Percentiles rank a stretch among this genome's conserved stretches.
phyloP scores from a whole-genome alignment of 2,113 vertebrate species.

The Eulacestoma nigropectus region DNA sequence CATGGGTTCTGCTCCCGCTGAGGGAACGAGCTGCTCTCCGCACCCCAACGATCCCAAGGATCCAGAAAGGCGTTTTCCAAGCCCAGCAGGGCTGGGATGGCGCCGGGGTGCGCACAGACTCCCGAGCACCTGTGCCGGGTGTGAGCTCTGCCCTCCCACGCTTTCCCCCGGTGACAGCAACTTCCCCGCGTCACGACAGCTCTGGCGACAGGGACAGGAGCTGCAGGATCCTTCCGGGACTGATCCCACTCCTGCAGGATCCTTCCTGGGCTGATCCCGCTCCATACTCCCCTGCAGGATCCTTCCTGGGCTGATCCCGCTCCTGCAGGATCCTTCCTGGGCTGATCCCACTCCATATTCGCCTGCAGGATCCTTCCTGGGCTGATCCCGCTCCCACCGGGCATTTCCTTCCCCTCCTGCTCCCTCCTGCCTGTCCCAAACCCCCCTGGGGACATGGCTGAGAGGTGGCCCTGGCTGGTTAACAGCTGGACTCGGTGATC shows the following conservation, averaged over 20 bases:
- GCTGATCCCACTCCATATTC: neutral
- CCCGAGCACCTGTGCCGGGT: neutral
- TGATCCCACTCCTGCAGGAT: no score
- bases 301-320: neutral
- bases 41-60: neutral
- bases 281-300: neutral
- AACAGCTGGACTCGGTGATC: neutral
- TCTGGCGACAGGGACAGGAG: no score
- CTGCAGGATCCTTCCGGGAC: no score
- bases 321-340: neutral
- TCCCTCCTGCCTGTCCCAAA: neutral
- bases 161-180: no score
- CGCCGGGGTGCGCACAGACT: neutral
- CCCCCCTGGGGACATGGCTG: rapidly evolving
- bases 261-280: neutral
- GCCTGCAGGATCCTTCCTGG: neutral
- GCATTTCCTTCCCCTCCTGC: neutral
- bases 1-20: neutral
- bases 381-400: neutral
- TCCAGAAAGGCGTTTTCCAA: neutral
- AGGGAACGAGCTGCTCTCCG: neutral
- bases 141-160: neutral
- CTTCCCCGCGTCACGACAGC: neutral
- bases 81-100: neutral
- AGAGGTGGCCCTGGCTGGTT: neutral